Conservation (phyloP, 1,140 invertebrate species). For the Cydia amplana region DNA sequence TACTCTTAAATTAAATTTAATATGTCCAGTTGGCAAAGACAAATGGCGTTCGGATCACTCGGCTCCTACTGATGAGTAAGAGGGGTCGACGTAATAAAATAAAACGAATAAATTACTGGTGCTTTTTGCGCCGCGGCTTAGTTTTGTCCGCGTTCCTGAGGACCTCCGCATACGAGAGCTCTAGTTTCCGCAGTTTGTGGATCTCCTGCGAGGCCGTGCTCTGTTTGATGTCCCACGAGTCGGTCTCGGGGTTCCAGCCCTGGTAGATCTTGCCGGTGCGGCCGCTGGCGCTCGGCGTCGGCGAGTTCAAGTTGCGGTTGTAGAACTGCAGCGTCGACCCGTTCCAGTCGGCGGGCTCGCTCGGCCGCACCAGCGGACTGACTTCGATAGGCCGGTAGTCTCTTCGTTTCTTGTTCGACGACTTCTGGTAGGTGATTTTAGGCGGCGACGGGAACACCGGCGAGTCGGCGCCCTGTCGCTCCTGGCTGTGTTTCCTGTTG, state of each 20-base stretch:
- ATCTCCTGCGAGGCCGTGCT: constrained; percentile 89
- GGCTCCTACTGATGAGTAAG: constrained; percentile 57
- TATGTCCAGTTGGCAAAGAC: constrained; percentile 76
- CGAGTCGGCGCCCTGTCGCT: constrained; percentile 82
- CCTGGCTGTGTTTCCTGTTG: constrained; percentile 80
- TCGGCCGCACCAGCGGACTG: constrained; percentile 64
- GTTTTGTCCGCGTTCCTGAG: constrained; percentile 84
- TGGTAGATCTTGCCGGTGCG: constrained; percentile 75
- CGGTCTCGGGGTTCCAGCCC: constrained; percentile 76
- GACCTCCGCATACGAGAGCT: constrained; percentile 91
- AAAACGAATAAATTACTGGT: constrained; percentile 61
- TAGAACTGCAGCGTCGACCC: constrained; percentile 84
- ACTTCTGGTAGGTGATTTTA: constrained; percentile 80
- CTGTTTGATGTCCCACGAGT: constrained; percentile 83
- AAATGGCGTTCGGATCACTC: constrained; percentile 74
- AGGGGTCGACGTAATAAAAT: constrained; percentile 67
- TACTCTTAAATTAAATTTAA: constrained; percentile 64
- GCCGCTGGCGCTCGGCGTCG: constrained; percentile 76
- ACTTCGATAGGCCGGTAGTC: constrained; percentile 79
- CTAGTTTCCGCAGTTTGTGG: constrained; percentile 87
- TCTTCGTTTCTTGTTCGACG: constrained; percentile 79
- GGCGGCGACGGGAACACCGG: constrained; percentile 81
- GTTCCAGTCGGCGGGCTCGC: constrained; percentile 80
- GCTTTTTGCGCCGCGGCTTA: constrained; percentile 75
- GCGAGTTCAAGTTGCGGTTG: constrained; percentile 80